Percentiles rank a stretch among this genome's conserved stretches.
These are phyloP conservation scores for Drosophila melanica DNA, from an alignment of 1,140 invertebrate genomes.

Conservation along the genomic window DNA sequence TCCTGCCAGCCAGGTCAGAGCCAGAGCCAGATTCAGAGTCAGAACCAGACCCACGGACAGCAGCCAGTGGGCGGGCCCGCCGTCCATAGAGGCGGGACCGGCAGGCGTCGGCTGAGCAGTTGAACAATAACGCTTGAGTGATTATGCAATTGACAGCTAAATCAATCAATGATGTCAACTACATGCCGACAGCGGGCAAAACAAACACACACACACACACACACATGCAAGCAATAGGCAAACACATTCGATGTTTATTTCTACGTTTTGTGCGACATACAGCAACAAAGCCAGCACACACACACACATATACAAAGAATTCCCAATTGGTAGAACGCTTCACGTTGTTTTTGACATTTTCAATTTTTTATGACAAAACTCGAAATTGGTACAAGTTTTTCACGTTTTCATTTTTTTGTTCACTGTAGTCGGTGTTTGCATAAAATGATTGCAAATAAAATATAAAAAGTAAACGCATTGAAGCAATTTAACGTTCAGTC, in stretches of 20 bases:
- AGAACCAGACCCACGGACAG: conserved; percentile 6
- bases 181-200: conserved; percentile 64
- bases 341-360: conserved; percentile 78
- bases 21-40: not conserved
- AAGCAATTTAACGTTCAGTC: not conserved
- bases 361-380: conserved; percentile 81
- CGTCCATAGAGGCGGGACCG: not conserved
- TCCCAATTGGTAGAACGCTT: conserved; percentile 54
- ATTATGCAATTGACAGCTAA: conserved; percentile 84
- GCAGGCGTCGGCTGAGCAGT: conserved; percentile 62
- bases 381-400: conserved; percentile 72
- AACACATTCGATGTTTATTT: conserved; percentile 39
- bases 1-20: conserved; percentile 51
- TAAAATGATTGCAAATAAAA: conserved; percentile 6
- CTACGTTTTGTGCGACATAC: conserved; percentile 36
- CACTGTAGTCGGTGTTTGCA: conserved; percentile 4
- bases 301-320: conserved; percentile 16
- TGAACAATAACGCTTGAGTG: conserved; percentile 83
- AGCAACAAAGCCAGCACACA: conserved; percentile 11
- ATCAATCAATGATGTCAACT: conserved; percentile 84
- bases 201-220: conserved; percentile 40
- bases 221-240: conserved; percentile 21
- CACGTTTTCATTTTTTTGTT: not conserved
- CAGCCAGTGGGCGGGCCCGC: conserved; percentile 1
- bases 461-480: not conserved